phyloP scores from a whole-genome alignment of 2,113 vertebrate genomes.

The Callorhinus ursinus region DNA sequence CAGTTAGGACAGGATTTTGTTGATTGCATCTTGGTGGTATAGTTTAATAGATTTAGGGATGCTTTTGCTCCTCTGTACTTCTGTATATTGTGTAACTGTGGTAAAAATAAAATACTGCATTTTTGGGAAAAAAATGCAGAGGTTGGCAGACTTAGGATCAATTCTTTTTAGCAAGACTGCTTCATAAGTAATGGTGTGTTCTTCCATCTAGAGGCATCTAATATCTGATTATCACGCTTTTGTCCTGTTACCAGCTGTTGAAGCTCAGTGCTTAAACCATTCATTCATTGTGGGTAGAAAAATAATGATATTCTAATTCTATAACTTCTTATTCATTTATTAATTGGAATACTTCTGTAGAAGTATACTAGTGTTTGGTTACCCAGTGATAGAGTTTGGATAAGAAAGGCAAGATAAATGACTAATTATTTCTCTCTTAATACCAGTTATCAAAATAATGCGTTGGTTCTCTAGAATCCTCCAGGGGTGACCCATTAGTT shows the following conservation, averaged over 20 bases:
- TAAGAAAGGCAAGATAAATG: not conserved
- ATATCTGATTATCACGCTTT: not conserved
- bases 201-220: not conserved
- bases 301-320: not conserved
- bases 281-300: not conserved
- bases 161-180: not conserved
- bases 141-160: not conserved
- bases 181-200: not conserved
- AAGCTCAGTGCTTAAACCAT: not conserved
- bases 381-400: not conserved
- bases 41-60: not conserved
- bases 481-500: not conserved
- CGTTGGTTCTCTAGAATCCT: not conserved
- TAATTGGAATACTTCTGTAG: not conserved
- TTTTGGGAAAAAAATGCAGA: not conserved
- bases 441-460: slow-evolving; percentile 38
- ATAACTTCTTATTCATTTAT: not conserved
- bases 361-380: not conserved
- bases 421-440: not conserved
- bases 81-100: not conserved
- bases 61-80: not conserved
- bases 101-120: not conserved
- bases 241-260: not conserved
- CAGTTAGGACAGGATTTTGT: not conserved
- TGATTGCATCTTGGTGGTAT: not conserved